A percentile compares a stretch with the other conserved stretches of the same genome.
Evolutionary conservation across 2,113 vertebrate genomes (phyloP).

Genomic region (Crotalus horridus): DNA sequence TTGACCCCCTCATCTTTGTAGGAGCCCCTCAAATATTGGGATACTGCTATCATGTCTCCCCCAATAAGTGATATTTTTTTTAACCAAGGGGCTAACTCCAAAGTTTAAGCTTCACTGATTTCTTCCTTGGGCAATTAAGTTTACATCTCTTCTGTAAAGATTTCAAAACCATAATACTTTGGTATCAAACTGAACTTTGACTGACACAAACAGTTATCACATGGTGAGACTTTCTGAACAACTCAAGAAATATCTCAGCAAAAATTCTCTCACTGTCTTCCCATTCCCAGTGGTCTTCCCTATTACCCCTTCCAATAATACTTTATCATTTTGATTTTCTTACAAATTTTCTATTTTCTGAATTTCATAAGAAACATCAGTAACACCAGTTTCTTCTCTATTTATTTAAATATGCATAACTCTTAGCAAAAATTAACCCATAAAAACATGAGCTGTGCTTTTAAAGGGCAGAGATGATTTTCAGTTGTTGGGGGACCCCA

Average conservation of each 20-base stretch:
- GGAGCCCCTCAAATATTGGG: too few species aligned
- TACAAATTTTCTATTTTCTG: background rate
- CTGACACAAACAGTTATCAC: background rate
- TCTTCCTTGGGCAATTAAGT: background rate
- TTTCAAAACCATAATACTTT: background rate
- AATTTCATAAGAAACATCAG: too few species aligned
- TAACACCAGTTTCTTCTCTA: too few species aligned
- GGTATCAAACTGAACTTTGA: background rate
- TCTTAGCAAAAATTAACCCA: background rate
- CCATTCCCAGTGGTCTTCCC: background rate
- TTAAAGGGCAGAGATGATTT: background rate
- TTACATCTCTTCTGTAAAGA: background rate
- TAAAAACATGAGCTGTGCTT: background rate
- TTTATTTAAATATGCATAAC: too few species aligned
- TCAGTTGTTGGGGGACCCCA: background rate
- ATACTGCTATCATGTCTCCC: too few species aligned
- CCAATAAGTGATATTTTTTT: background rate
- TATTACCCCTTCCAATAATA: background rate
- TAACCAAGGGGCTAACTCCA: background rate
- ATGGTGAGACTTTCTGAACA: too few species aligned
- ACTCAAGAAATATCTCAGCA: background rate
- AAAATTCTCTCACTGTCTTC: background rate
- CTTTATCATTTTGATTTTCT: background rate
- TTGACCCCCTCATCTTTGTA: too few species aligned
- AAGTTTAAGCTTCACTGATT: slow-evolving; percentile 7